Percentiles rank a stretch among this genome's conserved stretches.
Evolutionary conservation across 2,797 vertebrate genomes (phyloP).

Genomic region (Vipera latastei): DNA sequence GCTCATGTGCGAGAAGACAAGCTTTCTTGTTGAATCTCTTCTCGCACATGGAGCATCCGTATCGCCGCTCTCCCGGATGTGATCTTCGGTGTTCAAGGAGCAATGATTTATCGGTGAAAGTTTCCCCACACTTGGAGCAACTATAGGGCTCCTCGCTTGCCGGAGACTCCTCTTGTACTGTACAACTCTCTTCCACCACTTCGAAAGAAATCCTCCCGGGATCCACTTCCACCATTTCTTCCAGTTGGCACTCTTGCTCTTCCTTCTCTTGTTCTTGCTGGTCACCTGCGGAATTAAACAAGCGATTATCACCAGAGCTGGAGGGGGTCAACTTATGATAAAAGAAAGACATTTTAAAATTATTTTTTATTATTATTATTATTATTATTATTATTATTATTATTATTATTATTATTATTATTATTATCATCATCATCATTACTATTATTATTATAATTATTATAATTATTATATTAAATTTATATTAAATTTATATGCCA

Average conservation of each 20-base stretch:
- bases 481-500: no score
- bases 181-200: not conserved
- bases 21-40: conserved; percentile 26
- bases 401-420: not conserved
- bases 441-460: no score
- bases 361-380: no score
- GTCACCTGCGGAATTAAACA: not conserved
- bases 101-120: not conserved
- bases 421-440: no score
- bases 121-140: conserved; percentile 15
- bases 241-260: not conserved
- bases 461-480: no score
- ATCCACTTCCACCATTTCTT: not conserved
- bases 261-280: not conserved
- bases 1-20: conserved; percentile 5
- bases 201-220: not conserved
- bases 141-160: not conserved
- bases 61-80: conserved; percentile 2
- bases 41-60: not conserved
- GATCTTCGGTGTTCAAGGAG: conserved; percentile 18
- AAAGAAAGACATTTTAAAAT: not conserved
- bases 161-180: not conserved
- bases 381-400: no score
- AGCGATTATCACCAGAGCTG: not conserved
- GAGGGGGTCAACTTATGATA: not conserved